Percentiles rank a stretch among this genome's conserved stretches.
These are phyloP conservation scores for Apteryx owenii DNA, from an alignment of 2,113 vertebrate species.

Conservation along the genomic window DNA sequence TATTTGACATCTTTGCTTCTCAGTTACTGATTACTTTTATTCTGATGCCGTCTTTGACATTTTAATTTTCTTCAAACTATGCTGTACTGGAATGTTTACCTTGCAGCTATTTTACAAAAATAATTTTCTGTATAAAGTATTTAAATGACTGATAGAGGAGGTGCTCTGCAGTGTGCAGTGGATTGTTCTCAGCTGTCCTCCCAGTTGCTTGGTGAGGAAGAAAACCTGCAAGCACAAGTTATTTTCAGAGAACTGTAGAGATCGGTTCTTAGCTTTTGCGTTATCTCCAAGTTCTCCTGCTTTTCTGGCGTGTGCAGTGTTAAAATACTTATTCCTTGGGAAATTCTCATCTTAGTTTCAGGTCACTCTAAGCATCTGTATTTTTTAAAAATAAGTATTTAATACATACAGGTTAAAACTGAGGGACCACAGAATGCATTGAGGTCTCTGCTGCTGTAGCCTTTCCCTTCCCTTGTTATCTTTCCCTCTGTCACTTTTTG, in stretches of 20 bases:
- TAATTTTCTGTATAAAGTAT: not conserved
- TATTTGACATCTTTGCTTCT: not conserved
- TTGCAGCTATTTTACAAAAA: not conserved
- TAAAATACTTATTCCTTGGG: not conserved
- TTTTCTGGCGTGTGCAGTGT: not conserved
- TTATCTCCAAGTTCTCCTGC: not conserved
- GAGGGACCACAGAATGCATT: not conserved
- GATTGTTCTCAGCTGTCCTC: not conserved
- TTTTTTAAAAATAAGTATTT: not conserved
- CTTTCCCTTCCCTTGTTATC: not conserved
- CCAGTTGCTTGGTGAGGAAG: not conserved
- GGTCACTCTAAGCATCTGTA: not conserved
- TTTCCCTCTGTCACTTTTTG: not conserved
- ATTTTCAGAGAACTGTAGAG: not conserved
- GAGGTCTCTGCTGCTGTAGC: too few relatives aligned
- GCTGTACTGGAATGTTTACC: not conserved
- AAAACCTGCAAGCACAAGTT: not conserved
- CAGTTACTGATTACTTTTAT: not conserved
- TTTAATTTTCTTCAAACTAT: not conserved
- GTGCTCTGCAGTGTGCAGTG: not conserved
- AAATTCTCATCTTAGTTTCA: not conserved
- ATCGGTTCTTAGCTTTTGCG: not conserved
- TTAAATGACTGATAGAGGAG: too few relatives aligned
- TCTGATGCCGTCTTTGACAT: not conserved
- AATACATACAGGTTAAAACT: not conserved